Conservation (phyloP, 2,113 vertebrate species). For the Antechinus stuartii region DNA sequence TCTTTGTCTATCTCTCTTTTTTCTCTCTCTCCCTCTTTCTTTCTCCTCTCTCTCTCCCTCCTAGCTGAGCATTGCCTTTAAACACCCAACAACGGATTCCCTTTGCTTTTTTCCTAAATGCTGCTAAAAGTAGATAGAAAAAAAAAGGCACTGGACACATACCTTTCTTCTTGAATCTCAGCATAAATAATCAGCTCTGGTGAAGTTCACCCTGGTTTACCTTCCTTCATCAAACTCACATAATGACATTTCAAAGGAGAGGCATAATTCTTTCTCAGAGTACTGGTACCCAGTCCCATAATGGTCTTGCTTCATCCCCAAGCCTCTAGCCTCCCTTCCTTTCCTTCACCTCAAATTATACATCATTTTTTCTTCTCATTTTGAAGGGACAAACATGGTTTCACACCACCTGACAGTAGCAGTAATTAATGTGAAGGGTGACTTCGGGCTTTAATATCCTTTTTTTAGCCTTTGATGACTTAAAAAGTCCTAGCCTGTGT, state of each 20-base stretch:
- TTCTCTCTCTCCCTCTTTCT: neutral
- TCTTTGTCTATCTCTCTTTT: neutral
- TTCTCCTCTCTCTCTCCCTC: neutral
- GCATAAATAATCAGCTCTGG: neutral
- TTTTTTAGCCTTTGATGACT: slow-evolving; percentile 75
- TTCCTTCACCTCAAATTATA: slow-evolving; percentile 62
- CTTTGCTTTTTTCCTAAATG: neutral
- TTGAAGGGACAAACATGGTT: slow-evolving; percentile 62
- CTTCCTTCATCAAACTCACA: slow-evolving; percentile 5
- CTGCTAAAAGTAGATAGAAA: neutral
- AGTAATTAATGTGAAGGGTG: slow-evolving; percentile 74
- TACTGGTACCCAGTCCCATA: neutral
- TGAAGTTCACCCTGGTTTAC: neutral
- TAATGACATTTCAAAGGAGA: neutral
- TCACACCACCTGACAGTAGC: slow-evolving; percentile 74
- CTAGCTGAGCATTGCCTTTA: neutral
- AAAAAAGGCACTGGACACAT: neutral
- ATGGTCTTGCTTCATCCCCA: neutral
- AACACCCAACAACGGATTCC: neutral
- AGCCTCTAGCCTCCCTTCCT: neutral
- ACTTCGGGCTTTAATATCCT: slow-evolving; percentile 77
- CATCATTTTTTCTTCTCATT: slow-evolving; percentile 62
- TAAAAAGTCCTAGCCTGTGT: slow-evolving; percentile 72
- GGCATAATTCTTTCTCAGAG: neutral
- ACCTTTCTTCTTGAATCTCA: slow-evolving; percentile 7